Conservation (phyloP, 2,113 vertebrate genomes). For the Megalops atlanticus region DNA sequence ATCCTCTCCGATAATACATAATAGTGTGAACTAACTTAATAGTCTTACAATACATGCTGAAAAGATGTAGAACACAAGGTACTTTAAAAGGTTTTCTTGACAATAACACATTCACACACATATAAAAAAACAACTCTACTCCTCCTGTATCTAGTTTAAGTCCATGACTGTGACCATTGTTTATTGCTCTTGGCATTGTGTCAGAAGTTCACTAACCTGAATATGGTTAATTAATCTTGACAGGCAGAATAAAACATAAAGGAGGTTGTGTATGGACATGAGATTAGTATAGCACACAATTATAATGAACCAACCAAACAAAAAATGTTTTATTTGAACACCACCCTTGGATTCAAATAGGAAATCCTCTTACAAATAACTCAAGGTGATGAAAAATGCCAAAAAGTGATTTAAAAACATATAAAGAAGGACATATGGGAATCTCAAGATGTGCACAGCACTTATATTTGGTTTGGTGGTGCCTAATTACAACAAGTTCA, state of each 20-base stretch:
- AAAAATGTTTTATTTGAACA: slow-evolving; percentile 64
- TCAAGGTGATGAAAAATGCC: slow-evolving; percentile 63
- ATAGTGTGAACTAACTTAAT: no score
- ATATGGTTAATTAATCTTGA: slow-evolving; percentile 77
- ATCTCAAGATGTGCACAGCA: slow-evolving; percentile 55
- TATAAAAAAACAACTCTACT: slow-evolving; percentile 3
- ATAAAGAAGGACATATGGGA: slow-evolving; percentile 68
- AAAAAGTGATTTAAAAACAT: slow-evolving; percentile 65
- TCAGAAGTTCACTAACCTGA: slow-evolving; percentile 75
- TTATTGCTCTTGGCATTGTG: slow-evolving; percentile 78
- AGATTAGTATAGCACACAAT: slow-evolving; percentile 61
- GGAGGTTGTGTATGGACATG: slow-evolving; percentile 63
- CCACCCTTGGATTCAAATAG: slow-evolving; percentile 73
- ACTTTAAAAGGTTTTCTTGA: neutral
- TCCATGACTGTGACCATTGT: slow-evolving; percentile 64
- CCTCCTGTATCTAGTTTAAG: slow-evolving; percentile 26
- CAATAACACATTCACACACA: neutral
- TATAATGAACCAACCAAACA: slow-evolving; percentile 32
- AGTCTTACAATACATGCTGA: no score
- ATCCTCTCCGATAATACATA: no score
- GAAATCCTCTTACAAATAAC: slow-evolving; percentile 76
- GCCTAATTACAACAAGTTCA: no score
- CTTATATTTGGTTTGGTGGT: no score
- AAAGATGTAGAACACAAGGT: neutral
- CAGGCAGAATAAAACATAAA: slow-evolving; percentile 61